Evolutionary conservation across 2,797 vertebrate genomes (phyloP), one percentile per base, ranked within the genome.

Genomic region (Peromyscus nudipes): DNA sequence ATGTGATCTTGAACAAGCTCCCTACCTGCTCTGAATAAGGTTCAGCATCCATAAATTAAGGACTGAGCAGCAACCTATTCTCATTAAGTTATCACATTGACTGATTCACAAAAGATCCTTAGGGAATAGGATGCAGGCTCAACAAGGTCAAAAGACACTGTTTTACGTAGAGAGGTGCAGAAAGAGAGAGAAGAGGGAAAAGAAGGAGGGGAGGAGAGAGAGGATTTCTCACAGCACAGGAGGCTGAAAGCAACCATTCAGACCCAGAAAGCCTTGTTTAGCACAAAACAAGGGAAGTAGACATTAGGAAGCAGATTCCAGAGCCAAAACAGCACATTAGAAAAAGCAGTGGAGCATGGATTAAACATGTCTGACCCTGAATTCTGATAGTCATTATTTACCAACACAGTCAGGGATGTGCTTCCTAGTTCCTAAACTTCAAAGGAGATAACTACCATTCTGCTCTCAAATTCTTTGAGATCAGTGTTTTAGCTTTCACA

Each of bases 21-120:
- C 5, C n/a, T 93, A 84, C 57, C 65, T 81, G n/a, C 31, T 64
- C 43, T 62, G 69, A 89, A n/a, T 94, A 52, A 67, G 60, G 40
- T 21, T 90, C 60, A 80, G 27, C 10, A 73, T n/a, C 25, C 4
- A 57, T 14, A 46, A 37, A 60, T 57, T 88, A 80, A 16, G 69
- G 52, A 27, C 23, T n/a, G 37, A 46, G 40, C 14, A 11, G 4
- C 25, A 40, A 8, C 8, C 77, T n/a, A 27, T 34, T 57, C 81
- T 64, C 55, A 34, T 76, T 87, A 76, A 85, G 79, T 86, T 64
- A 37, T 4, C 67, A 57, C 81, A 57, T 29, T 25, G 40, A 27
- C 46, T 23, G 14, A 92, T 6, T 85, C 40, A 71, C 25, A 94
- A 80, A 73, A 52, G 1, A 75, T 52, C 16, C 55, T 69, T 57